These are phyloP conservation scores for Peromyscus eremicus DNA, from an alignment of 2,797 vertebrate species.

Conservation along the genomic window DNA sequence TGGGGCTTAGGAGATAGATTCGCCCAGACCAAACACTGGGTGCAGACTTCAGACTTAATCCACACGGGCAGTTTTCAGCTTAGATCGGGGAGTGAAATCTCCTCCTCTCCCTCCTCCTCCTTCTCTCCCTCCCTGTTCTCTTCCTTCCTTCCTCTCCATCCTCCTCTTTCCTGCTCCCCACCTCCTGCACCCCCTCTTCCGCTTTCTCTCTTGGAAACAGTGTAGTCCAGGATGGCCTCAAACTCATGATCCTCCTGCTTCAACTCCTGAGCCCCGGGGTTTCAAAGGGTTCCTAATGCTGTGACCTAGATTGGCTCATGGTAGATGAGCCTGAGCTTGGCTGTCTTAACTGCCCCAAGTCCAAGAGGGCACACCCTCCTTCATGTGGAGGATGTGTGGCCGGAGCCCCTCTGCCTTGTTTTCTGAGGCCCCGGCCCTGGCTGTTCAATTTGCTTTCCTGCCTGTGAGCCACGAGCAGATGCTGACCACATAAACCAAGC, in stretches of 20 bases:
- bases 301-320: neutral
- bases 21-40: neutral
- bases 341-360: neutral
- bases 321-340: neutral
- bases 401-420: neutral
- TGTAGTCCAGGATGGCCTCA: neutral
- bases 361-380: neutral
- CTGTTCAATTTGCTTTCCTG: neutral
- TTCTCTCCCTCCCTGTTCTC: accelerated
- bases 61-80: neutral
- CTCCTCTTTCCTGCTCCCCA: no score
- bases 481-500: neutral
- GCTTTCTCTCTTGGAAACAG: neutral
- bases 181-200: neutral
- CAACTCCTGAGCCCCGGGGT: neutral
- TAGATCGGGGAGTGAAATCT: neutral
- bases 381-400: neutral
- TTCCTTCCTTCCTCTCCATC: accelerated
- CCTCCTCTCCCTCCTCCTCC: neutral
- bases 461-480: neutral
- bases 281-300: neutral
- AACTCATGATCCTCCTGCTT: neutral
- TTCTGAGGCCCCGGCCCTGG: neutral
- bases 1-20: neutral
- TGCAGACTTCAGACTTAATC: neutral